phyloP scores from a whole-genome alignment of 2,888 invertebrate genomes.

The Silvanus unidentatus region DNA sequence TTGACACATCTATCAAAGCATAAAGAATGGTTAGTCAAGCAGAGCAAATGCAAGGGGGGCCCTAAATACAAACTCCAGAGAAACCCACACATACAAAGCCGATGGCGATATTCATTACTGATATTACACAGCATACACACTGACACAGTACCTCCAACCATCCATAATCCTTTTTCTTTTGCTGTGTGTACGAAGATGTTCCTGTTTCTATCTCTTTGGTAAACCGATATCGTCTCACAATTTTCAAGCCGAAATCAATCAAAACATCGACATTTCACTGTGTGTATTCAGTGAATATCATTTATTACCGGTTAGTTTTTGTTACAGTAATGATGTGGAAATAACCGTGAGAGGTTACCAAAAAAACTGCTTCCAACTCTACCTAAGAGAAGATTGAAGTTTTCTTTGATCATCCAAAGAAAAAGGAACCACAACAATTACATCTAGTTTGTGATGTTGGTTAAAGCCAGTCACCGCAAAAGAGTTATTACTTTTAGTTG shows the following conservation, averaged over 20 bases:
- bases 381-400: too few relatives aligned
- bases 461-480: too few relatives aligned
- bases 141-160: too few relatives aligned
- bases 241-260: constrained; percentile 15
- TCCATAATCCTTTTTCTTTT: too few relatives aligned
- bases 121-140: constrained; percentile 14
- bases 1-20: constrained; percentile 59
- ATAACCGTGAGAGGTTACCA: constrained; percentile 2
- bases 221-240: constrained; percentile 16
- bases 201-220: too few relatives aligned
- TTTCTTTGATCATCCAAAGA: too few relatives aligned
- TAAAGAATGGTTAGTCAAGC: constrained; percentile 43
- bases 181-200: too few relatives aligned
- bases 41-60: constrained; percentile 20
- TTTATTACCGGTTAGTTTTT: constrained; percentile 19
- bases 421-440: too few relatives aligned
- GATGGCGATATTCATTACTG: constrained; percentile 16
- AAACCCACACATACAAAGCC: constrained; percentile 23
- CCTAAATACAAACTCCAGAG: constrained; percentile 13
- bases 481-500: too few relatives aligned
- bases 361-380: too few relatives aligned
- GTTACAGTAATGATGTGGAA: constrained; percentile 6
- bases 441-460: too few relatives aligned
- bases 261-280: constrained; percentile 12
- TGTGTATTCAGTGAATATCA: constrained; percentile 12